Conservation (phyloP, 1,140 invertebrate genomes). For the Papilio glaucus region DNA sequence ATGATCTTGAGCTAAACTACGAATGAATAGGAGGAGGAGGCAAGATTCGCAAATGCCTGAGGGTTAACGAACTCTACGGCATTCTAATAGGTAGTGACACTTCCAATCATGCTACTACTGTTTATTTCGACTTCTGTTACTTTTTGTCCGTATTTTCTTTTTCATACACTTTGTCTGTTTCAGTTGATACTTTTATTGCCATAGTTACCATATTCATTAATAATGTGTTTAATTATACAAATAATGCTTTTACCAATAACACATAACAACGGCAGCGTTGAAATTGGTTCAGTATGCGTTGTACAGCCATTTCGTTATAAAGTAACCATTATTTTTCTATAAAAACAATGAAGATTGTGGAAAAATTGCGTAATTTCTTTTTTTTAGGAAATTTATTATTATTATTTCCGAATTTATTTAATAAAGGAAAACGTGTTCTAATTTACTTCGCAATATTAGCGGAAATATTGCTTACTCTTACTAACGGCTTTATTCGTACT, state of each 20-base stretch:
- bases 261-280: not conserved
- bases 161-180: not conserved
- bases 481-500: not conserved
- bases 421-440: not conserved
- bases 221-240: not conserved
- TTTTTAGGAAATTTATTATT: constrained; percentile 17
- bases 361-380: constrained; percentile 8
- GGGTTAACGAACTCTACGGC: too few relatives aligned
- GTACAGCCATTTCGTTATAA: not conserved
- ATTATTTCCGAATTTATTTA: not conserved
- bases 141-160: too few relatives aligned
- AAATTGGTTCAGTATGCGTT: not conserved
- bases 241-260: not conserved
- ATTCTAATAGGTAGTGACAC: too few relatives aligned
- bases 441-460: not conserved
- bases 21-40: too few relatives aligned
- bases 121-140: too few relatives aligned
- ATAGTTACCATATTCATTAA: not conserved
- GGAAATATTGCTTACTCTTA: not conserved
- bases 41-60: too few relatives aligned
- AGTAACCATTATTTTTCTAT: not conserved
- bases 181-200: not conserved
- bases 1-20: too few relatives aligned
- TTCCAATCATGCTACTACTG: too few relatives aligned
- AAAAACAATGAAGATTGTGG: constrained; percentile 8